A percentile compares a stretch with the other conserved stretches of the same genome.
These are phyloP conservation scores for Xenopus tropicalis DNA, from an alignment of 2,113 vertebrate species.

Conservation along the genomic window UCB_Xtro_10.0 CM004446.2:35196001-35196500, in stretches of 20 bases:
- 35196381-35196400: conserved; percentile 3
- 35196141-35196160: conserved; percentile 38
- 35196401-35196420: too few species aligned
- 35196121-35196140: not conserved
- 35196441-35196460: too few species aligned
- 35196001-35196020: too few species aligned
- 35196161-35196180: conserved; percentile 11
- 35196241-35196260: too few species aligned
- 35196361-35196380: not conserved
- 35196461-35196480: too few species aligned
- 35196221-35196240: too few species aligned
- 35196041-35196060: conserved; percentile 11
- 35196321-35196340: conserved; percentile 13
- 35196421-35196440: too few species aligned
- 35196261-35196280: too few species aligned
- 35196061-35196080: conserved; percentile 9
- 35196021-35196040: not conserved
- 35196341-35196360: conserved; percentile 15
- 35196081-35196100: conserved; percentile 19
- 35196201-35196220: too few species aligned
- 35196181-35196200: not conserved
- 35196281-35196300: not conserved
- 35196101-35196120: conserved; percentile 4
- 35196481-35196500: too few species aligned
- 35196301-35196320: not conserved